Conservation (phyloP, 2,888 invertebrate genomes). For the Hirudinaria manillensis region DNA sequence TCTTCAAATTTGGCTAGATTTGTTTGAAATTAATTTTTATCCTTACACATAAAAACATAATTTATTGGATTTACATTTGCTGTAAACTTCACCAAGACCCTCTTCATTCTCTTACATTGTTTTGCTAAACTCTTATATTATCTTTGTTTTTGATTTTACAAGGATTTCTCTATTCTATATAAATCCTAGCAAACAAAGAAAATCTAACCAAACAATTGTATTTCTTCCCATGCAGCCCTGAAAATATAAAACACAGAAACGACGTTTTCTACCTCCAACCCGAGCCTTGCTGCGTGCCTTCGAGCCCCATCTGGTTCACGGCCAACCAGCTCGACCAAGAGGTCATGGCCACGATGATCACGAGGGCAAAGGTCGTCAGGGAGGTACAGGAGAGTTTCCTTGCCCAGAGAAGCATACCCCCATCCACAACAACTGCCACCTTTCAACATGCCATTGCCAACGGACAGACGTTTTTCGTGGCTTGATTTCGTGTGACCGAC, state of each 20-base stretch:
- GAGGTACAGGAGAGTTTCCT: constrained; percentile 18
- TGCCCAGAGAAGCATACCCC: background rate
- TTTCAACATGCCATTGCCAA: background rate
- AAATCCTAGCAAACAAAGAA: too few species aligned
- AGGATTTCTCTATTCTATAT: too few species aligned
- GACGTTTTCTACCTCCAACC: constrained; percentile 89
- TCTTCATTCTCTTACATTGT: too few species aligned
- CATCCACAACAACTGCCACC: background rate
- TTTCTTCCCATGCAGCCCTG: constrained; percentile 71
- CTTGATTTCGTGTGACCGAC: background rate
- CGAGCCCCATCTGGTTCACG: constrained; percentile 93
- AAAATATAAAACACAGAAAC: constrained; percentile 83
- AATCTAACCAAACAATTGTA: too few species aligned
- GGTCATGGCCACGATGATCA: constrained; percentile 81
- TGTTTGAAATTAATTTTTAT: too few species aligned
- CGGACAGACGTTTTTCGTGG: background rate
- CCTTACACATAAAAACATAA: too few species aligned
- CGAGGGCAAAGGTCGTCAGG: constrained; percentile 63
- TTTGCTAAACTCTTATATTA: too few species aligned
- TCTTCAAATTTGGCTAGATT: too few species aligned
- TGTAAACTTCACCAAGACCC: too few species aligned
- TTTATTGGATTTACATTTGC: too few species aligned
- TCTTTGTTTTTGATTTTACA: too few species aligned
- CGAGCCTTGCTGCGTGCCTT: constrained; percentile 86
- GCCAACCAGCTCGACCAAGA: constrained; percentile 75